Conservation (phyloP, 2,113 vertebrate genomes). For the Danionella cerebrum region DNA sequence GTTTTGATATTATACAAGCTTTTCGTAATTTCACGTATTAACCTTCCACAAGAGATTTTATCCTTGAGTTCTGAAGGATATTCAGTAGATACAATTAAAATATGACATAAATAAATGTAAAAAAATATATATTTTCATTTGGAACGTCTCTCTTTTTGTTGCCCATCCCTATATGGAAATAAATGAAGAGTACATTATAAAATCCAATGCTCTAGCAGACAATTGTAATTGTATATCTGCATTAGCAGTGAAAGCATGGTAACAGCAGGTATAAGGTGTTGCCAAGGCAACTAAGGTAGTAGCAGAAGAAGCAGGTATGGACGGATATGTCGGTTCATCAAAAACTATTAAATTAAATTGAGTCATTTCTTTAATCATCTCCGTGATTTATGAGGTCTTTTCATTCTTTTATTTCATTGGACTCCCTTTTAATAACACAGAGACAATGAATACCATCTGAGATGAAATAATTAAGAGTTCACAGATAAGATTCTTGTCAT, state of each 20-base stretch:
- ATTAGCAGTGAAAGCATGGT: conserved; percentile 5
- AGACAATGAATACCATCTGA: conserved; percentile 53
- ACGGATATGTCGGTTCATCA: conserved; percentile 16
- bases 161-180: neutral
- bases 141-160: too few species aligned
- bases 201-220: neutral
- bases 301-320: conserved; percentile 22
- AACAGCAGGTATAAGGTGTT: conserved; percentile 24
- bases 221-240: neutral
- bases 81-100: too few species aligned
- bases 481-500: conserved; percentile 63
- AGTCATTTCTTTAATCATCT: conserved; percentile 62
- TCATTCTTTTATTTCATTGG: conserved; percentile 61
- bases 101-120: too few species aligned
- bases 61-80: too few species aligned
- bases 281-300: conserved; percentile 33
- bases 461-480: conserved; percentile 64
- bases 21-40: too few species aligned
- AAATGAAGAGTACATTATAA: neutral
- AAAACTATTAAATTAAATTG: conserved; percentile 51
- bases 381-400: conserved; percentile 55
- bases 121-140: too few species aligned
- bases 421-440: conserved; percentile 60
- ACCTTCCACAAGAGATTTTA: too few species aligned
- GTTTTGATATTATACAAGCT: too few species aligned